Conservation (phyloP, 2,888 invertebrate genomes). For the Colletes collaris region DNA sequence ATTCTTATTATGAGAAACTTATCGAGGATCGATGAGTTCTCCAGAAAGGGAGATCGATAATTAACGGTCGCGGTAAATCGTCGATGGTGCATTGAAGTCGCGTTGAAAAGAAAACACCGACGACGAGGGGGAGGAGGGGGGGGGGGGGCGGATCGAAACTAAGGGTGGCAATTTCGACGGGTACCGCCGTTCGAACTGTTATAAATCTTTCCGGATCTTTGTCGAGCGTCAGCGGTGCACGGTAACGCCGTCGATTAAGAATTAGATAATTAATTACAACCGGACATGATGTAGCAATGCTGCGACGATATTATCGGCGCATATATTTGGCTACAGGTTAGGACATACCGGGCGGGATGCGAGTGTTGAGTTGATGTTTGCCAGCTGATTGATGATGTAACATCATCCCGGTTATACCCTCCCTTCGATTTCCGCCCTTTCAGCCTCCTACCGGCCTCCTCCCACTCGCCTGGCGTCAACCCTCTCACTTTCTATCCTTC, state of each 20-base stretch:
- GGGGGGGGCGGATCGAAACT: not conserved
- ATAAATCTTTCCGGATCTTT: constrained; percentile 50
- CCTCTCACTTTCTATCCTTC: constrained; percentile 53
- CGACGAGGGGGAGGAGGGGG: not conserved
- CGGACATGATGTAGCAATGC: constrained; percentile 77
- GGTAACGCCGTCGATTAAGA: constrained; percentile 65
- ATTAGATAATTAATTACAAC: constrained; percentile 75
- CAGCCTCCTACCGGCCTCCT: constrained; percentile 40
- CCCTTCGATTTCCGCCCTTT: constrained; percentile 71
- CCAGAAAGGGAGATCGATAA: not conserved
- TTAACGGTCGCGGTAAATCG: not conserved
- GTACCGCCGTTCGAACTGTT: not conserved
- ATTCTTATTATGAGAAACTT: not conserved
- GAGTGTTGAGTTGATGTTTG: constrained; percentile 82
- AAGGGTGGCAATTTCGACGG: constrained; percentile 1
- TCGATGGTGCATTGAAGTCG: not conserved
- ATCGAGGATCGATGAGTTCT: not conserved
- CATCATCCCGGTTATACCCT: constrained; percentile 76
- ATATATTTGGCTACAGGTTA: constrained; percentile 74
- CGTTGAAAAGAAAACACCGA: not conserved
- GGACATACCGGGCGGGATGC: constrained; percentile 71
- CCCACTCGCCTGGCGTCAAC: constrained; percentile 13
- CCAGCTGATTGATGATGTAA: constrained; percentile 82
- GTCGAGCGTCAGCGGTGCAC: constrained; percentile 27
- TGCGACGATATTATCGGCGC: constrained; percentile 74